Evolutionary conservation across 2,113 vertebrate species (phyloP).

Genomic region (Dasyprocta punctata): DNA sequence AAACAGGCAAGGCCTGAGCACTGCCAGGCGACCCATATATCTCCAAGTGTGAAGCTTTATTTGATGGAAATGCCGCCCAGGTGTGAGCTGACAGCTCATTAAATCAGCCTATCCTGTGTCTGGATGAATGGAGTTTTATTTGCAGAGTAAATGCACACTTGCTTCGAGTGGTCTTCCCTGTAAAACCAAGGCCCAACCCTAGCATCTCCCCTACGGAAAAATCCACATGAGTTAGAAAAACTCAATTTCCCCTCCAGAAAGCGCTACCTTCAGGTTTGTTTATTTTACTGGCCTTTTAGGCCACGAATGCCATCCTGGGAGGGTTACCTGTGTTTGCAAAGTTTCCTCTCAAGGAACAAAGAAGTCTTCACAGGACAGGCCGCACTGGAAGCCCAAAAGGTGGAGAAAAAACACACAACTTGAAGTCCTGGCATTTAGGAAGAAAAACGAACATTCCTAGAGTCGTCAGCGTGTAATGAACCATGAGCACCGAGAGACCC

Average conservation of each 20-base stretch:
- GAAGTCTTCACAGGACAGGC: not conserved
- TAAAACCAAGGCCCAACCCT: constrained; percentile 8
- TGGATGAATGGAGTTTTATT: constrained; percentile 41
- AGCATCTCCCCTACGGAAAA: not conserved
- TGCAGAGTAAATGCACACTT: constrained; percentile 26
- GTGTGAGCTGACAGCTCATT: constrained; percentile 28
- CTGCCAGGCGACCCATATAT: constrained; percentile 1
- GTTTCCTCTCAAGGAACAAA: constrained; percentile 38
- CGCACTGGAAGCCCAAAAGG: not conserved
- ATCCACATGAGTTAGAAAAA: not conserved
- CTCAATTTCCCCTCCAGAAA: not conserved
- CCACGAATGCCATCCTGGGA: not conserved
- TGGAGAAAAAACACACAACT: not conserved
- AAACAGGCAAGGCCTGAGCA: not conserved
- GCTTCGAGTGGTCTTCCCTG: constrained; percentile 32
- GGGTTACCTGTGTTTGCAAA: constrained; percentile 2
- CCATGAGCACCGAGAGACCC: not conserved
- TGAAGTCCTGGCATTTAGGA: not conserved
- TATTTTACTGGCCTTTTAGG: not conserved
- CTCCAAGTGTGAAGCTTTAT: constrained; percentile 29
- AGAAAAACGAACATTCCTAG: not conserved
- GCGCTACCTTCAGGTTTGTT: not conserved
- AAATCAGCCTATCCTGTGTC: not conserved
- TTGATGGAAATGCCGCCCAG: not conserved
- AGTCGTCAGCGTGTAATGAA: not conserved